Evolutionary conservation across 1,140 invertebrate species (phyloP), one percentile per base, ranked within the genome.

Genomic region (Ceratosolen fusciceps): DNA sequence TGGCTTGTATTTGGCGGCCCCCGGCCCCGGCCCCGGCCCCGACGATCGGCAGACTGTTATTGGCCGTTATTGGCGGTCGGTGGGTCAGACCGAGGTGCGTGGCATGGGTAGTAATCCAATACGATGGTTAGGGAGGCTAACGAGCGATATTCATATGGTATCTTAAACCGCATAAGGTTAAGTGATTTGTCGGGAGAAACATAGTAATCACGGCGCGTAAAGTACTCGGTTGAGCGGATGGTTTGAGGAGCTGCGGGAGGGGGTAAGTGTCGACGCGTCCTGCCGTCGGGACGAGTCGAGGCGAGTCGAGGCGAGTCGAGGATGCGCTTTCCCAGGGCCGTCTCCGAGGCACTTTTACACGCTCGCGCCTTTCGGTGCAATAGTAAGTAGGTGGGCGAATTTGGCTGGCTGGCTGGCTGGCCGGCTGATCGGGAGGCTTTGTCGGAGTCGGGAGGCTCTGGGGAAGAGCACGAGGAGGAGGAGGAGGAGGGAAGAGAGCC

Each of bases 261-360:
- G n/a, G n/a, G n/a, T n/a, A n/a, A n/a, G n/a, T 16, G 29, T 4
- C 26, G 58, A 62, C 34, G 29, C 31, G 31, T 34, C 9, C 52
- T 19, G 54, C 26, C 26, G 52, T 56, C 16, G 71, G n/a, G 8
- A 3, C 9, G 24, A 39, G 58, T 14, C 31, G 60, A 82, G 81
- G 77, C 16, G 71, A n/a, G 8, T 1, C 9, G 24, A 39, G 58
- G 26, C 31, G 60, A 82, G 81, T 82, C 81, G 74, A 73, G 74
- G 75, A 71, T 80, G 75, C n/a, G n/a, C 74, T 83, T 83, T 83
- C 84, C 80, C 83, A 85, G 77, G 84, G 81, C 68, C 82, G 81
- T 62, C 82, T 82, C 82, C 77, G 60, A 74, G 62, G 49, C 52
- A n/a, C n/a, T n/a, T n/a, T n/a, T n/a, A n/a, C n/a, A n/a, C n/a